Conservation (phyloP, 2,888 invertebrate species). For the Keiferia lycopersicella region DNA sequence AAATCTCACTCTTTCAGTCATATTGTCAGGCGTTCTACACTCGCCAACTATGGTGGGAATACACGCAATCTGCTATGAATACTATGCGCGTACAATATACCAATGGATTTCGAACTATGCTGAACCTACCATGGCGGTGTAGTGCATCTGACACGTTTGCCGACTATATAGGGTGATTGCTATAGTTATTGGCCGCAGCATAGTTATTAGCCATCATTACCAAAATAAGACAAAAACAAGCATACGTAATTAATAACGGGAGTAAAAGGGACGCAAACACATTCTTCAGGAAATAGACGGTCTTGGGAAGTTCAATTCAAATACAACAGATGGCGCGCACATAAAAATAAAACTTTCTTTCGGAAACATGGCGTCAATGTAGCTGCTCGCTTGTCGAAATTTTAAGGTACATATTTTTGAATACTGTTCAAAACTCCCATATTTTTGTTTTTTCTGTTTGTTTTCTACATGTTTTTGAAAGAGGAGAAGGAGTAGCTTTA, state of each 20-base stretch:
- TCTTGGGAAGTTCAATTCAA: not conserved
- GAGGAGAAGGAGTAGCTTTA: not conserved
- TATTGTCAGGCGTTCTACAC: no score
- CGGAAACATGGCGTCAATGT: slow-evolving; percentile 1
- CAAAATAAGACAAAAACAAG: not conserved
- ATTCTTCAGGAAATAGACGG: not conserved
- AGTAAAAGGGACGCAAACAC: not conserved
- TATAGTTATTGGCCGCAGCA: not conserved
- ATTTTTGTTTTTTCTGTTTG: not conserved
- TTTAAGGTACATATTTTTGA: not conserved
- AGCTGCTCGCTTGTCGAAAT: not conserved
- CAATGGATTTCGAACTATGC: no score
- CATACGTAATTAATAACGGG: not conserved
- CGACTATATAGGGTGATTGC: not conserved
- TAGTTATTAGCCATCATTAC: not conserved
- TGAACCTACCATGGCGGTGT: no score
- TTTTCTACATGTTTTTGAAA: not conserved
- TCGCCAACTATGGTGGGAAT: no score
- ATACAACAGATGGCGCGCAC: not conserved
- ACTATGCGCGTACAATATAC: no score
- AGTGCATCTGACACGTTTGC: no score
- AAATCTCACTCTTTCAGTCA: no score
- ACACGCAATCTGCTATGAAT: no score
- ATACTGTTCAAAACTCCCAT: not conserved
- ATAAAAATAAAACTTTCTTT: not conserved